These are phyloP conservation scores for Orthosia gothica DNA, from an alignment of 2,888 invertebrate species.

Conservation along the genomic window DNA sequence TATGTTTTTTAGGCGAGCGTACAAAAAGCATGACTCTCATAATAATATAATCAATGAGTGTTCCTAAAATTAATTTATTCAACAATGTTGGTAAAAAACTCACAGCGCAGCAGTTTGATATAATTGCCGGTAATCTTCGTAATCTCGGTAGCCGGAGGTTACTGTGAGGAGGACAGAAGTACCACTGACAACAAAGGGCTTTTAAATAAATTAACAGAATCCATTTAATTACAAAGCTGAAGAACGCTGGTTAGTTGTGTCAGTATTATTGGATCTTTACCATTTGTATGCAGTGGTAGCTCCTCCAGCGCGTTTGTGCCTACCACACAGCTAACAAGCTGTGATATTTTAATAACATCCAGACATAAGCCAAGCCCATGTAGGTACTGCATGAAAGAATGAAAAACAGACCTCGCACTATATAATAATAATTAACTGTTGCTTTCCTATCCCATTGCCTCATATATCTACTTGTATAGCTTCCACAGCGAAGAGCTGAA, in stretches of 20 bases:
- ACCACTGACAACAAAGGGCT: background rate
- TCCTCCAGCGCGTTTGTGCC: too few species aligned
- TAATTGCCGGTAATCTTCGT: slow-evolving; percentile 72
- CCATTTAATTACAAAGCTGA: background rate
- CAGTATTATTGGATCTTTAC: background rate
- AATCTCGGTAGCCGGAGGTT: slow-evolving; percentile 45
- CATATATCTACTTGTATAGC: too few species aligned
- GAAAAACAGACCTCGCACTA: too few species aligned
- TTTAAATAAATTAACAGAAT: too few species aligned
- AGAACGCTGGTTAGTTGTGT: background rate
- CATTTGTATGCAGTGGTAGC: background rate
- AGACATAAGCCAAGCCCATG: background rate
- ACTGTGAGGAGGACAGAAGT: slow-evolving; percentile 34
- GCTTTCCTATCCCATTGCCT: too few species aligned
- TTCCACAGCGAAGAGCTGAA: too few species aligned
- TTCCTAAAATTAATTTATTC: slow-evolving; percentile 69
- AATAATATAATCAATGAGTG: slow-evolving; percentile 65
- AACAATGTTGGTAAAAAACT: slow-evolving; percentile 67
- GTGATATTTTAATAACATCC: background rate
- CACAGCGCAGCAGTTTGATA: slow-evolving; percentile 58
- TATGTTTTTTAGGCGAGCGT: slow-evolving; percentile 35
- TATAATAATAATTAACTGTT: too few species aligned
- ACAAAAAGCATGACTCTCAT: slow-evolving; percentile 63
- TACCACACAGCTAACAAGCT: background rate
- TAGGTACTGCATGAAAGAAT: background rate